Evolutionary conservation across 2,888 invertebrate species (phyloP).

Genomic region (Chelonus formosanus): DNA sequence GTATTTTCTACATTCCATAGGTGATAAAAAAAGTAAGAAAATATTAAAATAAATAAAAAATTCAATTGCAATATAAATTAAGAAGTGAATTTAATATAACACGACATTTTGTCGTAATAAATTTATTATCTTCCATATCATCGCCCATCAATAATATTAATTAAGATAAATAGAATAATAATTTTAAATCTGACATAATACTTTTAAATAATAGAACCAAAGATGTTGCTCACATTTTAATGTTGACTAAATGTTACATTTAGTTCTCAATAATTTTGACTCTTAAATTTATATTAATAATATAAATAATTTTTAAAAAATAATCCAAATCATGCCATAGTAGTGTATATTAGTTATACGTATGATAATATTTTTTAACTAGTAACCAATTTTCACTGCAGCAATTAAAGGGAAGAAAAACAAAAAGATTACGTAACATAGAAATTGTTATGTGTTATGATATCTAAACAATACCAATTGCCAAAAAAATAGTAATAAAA

Average conservation of each 20-base stretch:
- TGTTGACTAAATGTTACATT: constrained; percentile 23
- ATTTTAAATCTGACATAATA: constrained; percentile 4
- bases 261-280: too few relatives aligned
- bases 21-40: background rate
- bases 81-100: background rate
- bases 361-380: too few relatives aligned
- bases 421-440: constrained; percentile 4
- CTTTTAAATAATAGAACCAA: constrained; percentile 54
- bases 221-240: constrained; percentile 51
- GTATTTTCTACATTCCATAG: too few relatives aligned
- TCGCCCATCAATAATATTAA: background rate
- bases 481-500: constrained; percentile 29
- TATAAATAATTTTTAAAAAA: too few relatives aligned
- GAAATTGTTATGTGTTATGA: constrained; percentile 29
- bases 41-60: background rate
- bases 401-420: constrained; percentile 1
- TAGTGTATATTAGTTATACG: too few relatives aligned
- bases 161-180: background rate
- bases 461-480: constrained; percentile 25
- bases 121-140: constrained; percentile 13
- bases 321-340: too few relatives aligned
- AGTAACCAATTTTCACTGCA: background rate
- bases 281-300: too few relatives aligned
- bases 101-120: background rate
- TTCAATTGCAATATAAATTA: background rate